Evolutionary conservation across 2,888 invertebrate genomes (phyloP), one percentile per base, ranked within the genome.

Genomic region (Pteria penguin): DNA sequence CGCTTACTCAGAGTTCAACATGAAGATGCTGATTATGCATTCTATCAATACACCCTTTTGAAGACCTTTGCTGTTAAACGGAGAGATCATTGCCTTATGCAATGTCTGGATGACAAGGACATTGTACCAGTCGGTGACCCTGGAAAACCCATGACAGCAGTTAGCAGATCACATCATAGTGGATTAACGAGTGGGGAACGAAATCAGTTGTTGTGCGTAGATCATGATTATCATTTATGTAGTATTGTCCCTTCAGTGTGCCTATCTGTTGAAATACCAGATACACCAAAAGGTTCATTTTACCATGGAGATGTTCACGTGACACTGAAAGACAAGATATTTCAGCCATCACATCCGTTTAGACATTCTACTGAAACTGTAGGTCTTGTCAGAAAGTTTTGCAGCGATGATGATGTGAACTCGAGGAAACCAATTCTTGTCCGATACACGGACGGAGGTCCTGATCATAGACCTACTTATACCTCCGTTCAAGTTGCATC

Each of bases 41-140:
- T 52, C 0, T 29, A 75, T 8, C 75, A 72, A 71, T 80, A 65
- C 26, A 11, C 5, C 1, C 24, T 75, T 4, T 27, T 82, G 61
- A 80, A 82, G 27, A 29, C 32, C 5, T 71, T 82, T 67, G 75
- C 69, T 1, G 71, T 72, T 2, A 67, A 63, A 29, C 66, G 18
- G 27, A 66, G 70, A 14, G 74, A 73, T 3, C 5, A 61, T 22
- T 2, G 36, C 27, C 14, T 11, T 8, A 32, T 82, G 2, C 55
- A 66, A 31, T 75, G 74, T 32, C 29, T 82, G 8, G 78, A 80
- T 62, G 82, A 82, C 60, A 82, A 78, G 24, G 78, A 78, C 1
- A 69, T 82, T n/a, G 71, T 79, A n/a, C 81, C 77, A 14, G 63
- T 79, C 22, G 75, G 82, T 0, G 74, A 80, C 24, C 76, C 78